Base-by-base conservation (phyloP, 2,888 invertebrate species). In the Eristalis arbustorum region DNA sequence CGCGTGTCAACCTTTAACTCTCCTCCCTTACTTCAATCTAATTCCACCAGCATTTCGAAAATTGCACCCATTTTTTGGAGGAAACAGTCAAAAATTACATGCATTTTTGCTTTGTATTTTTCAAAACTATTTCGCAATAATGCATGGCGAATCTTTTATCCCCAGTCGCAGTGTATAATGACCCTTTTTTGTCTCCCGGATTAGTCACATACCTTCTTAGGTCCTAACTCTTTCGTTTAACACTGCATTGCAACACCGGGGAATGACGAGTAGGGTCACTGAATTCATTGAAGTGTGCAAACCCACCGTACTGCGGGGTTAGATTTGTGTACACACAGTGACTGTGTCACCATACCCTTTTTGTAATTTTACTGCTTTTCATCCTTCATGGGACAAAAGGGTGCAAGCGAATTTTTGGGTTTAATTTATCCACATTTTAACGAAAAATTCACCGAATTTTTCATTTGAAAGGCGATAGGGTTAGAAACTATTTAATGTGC, bases 211-310 rank as follows among this genome's bases (percentile, higher is more conserved):
- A 73, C 77, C 83, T 83, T 77, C 64, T 64, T 22, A 61, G 61
- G 34, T 31, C 68, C 66, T 83, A 87, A 87, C 87, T 87, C 87
- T 87, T 87, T 87, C 83, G 61, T 25, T 72, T 64, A 49, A 49
- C 8, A n/a, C 42, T 18, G 42, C 57, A 1, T 11, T 40, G 34
- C 42, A 23, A 31, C 22, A 61, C 23, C 25, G 57, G 42, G 61
- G 75, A 56, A 6, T 37, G 64, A 78, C 71, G 72, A 69, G 56
- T 64, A n/a, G 42, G 42, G 64, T 74, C 57, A 64, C 14, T 11
- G 40, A 90, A 91, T 90, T 87, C 88, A 90, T 69, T 90, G 91
- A 89, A 90, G 91, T 91, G 91, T 89, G 88, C 89, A 89, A 81
- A 49, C 49, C 18, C n/a, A 18, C 18, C 90, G 78, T 81, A 80